phyloP scores from a whole-genome alignment of 2,113 vertebrate genomes.

The Periophthalmodon schlosseri region DNA sequence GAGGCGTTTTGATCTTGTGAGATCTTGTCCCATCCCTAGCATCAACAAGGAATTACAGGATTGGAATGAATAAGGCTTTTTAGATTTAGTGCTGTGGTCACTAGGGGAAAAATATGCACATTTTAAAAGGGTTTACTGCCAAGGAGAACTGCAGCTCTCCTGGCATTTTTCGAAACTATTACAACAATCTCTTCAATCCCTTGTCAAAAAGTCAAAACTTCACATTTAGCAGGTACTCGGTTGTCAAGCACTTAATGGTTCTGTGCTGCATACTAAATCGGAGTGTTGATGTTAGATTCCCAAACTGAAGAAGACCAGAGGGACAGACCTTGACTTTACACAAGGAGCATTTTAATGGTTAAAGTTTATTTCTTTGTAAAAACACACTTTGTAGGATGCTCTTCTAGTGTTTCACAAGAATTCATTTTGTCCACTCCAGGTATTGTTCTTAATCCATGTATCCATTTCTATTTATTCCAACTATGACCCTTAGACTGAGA shows the following conservation, averaged over 20 bases:
- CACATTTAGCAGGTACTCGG: neutral
- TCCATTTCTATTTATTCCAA: too few relatives aligned
- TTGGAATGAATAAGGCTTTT: neutral
- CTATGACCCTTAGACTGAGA: too few relatives aligned
- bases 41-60: too few relatives aligned
- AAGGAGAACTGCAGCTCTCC: neutral
- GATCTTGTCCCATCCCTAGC: too few relatives aligned
- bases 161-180: constrained; percentile 1
- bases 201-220: constrained; percentile 1
- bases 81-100: neutral
- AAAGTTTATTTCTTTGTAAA: neutral
- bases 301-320: neutral
- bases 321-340: neutral
- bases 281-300: neutral
- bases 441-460: too few relatives aligned
- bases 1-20: too few relatives aligned
- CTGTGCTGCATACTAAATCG: neutral
- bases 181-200: neutral
- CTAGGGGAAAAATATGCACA: neutral
- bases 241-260: neutral
- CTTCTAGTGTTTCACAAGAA: neutral
- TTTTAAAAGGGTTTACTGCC: neutral
- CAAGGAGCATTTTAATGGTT: neutral
- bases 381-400: neutral
- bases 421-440: neutral